Evolutionary conservation across 2,113 vertebrate species (phyloP).

Genomic region (Salminus brasiliensis): DNA sequence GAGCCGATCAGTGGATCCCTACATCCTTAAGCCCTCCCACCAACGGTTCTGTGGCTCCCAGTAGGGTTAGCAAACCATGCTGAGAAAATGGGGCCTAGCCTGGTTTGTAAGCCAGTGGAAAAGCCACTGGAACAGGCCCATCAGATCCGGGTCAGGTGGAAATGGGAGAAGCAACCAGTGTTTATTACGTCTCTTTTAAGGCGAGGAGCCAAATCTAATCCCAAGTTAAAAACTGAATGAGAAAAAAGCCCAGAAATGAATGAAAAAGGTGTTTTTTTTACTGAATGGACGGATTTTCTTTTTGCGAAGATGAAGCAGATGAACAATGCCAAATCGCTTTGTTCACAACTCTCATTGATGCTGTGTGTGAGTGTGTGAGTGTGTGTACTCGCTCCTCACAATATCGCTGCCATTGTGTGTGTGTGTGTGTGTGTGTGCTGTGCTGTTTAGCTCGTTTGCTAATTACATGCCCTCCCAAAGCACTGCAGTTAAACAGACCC

Average conservation of each 20-base stretch:
- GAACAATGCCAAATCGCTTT: neutral
- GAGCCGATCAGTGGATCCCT: too few species aligned
- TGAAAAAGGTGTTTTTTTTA: neutral
- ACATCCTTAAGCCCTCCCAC: too few species aligned
- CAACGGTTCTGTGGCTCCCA: too few species aligned
- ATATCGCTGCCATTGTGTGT: conserved; percentile 1
- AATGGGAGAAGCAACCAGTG: too few species aligned
- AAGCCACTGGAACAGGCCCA: neutral
- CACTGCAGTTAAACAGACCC: conserved; percentile 65
- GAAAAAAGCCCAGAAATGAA: neutral
- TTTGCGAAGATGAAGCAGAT: neutral
- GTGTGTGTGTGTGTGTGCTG: conserved; percentile 5
- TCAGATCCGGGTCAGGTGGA: too few species aligned
- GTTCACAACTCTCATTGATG: conserved; percentile 45
- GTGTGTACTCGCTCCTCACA: conserved; percentile 10
- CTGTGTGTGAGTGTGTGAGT: conserved; percentile 27
- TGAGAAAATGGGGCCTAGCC: too few species aligned
- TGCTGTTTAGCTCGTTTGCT: conserved; percentile 63
- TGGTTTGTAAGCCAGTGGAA: too few species aligned
- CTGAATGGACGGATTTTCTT: neutral
- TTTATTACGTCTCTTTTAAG: too few species aligned
- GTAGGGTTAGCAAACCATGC: too few species aligned
- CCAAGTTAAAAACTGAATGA: neutral
- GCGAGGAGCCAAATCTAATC: too few species aligned
- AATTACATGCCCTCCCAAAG: conserved; percentile 68